Conservation (phyloP, 2,113 vertebrate species). For the Podarcis muralis region DNA sequence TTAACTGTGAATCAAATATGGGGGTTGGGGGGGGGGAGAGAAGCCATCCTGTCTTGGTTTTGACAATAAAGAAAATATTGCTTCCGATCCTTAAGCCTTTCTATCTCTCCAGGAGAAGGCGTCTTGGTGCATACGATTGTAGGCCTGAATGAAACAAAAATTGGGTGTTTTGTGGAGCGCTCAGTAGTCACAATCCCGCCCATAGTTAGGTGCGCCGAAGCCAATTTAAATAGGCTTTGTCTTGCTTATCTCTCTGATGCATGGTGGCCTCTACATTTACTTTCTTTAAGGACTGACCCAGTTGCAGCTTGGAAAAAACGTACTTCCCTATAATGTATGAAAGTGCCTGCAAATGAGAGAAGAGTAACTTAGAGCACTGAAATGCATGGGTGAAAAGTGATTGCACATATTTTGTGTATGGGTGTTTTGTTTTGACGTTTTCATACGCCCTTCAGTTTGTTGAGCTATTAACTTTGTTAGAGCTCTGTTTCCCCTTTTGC, state of each 20-base stretch:
- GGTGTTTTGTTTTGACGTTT: not conserved
- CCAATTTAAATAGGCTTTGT: too few species aligned
- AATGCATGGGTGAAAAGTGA: not conserved
- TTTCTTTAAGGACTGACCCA: not conserved
- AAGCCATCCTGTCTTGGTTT: slow-evolving; percentile 6
- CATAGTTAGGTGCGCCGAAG: not conserved
- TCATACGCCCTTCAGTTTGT: not conserved
- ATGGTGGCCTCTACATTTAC: not conserved
- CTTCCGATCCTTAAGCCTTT: not conserved
- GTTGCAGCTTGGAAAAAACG: not conserved
- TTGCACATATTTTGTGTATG: not conserved
- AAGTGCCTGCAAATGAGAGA: not conserved
- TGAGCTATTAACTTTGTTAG: not conserved
- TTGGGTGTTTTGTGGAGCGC: not conserved
- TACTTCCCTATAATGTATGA: not conserved
- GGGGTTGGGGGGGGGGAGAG: not conserved
- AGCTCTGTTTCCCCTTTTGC: not conserved
- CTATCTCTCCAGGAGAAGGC: not conserved
- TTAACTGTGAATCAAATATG: slow-evolving; percentile 21
- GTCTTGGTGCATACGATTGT: not conserved
- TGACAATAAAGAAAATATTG: slow-evolving; percentile 7
- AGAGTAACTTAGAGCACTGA: not conserved
- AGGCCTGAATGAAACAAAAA: not conserved
- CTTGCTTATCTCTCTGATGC: not conserved
- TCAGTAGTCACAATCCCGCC: not conserved